Percentiles rank a stretch among this genome's conserved stretches.
These are phyloP conservation scores for Caenorhabditis virilis DNA, from an alignment of 2,888 invertebrate genomes.

Conservation along the genomic window DNA sequence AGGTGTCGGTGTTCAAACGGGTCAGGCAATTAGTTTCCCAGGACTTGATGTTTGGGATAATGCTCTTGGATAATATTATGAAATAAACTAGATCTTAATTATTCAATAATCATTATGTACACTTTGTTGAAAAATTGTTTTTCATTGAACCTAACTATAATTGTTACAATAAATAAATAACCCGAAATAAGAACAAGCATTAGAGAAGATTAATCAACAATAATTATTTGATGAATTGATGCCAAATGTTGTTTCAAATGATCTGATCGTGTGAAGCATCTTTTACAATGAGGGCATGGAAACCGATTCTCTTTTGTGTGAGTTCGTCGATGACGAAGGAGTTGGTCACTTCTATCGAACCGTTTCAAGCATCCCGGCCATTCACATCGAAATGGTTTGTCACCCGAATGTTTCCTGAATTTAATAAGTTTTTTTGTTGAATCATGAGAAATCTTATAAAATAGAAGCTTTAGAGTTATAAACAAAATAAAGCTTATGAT, in stretches of 20 bases:
- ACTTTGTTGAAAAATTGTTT: constrained; percentile 6
- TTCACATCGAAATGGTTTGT: constrained; percentile 35
- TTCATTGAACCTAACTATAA: neutral
- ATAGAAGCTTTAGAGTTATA: too few species aligned
- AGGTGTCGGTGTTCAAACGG: constrained; percentile 44
- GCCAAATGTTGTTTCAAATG: constrained; percentile 43
- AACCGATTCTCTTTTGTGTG: constrained; percentile 40
- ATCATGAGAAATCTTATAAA: too few species aligned
- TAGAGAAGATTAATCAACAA: constrained; percentile 32
- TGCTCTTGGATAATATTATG: constrained; percentile 34
- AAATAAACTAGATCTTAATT: neutral
- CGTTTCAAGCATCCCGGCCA: constrained; percentile 28
- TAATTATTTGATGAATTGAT: constrained; percentile 25
- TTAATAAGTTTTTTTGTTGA: too few species aligned
- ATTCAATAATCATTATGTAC: constrained; percentile 2
- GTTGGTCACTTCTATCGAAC: constrained; percentile 46
- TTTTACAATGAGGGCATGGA: constrained; percentile 19
- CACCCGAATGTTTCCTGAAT: constrained; percentile 33
- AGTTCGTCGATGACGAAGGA: constrained; percentile 37
- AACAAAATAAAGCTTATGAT: too few species aligned
- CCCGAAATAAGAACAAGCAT: neutral
- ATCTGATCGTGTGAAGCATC: constrained; percentile 42
- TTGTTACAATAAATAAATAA: constrained; percentile 1
- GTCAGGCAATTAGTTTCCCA: constrained; percentile 48
- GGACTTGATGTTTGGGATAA: constrained; percentile 47